These are phyloP conservation scores for Tachyglossus aculeatus DNA, from an alignment of 2,797 vertebrate species.

Conservation along the genomic window DNA sequence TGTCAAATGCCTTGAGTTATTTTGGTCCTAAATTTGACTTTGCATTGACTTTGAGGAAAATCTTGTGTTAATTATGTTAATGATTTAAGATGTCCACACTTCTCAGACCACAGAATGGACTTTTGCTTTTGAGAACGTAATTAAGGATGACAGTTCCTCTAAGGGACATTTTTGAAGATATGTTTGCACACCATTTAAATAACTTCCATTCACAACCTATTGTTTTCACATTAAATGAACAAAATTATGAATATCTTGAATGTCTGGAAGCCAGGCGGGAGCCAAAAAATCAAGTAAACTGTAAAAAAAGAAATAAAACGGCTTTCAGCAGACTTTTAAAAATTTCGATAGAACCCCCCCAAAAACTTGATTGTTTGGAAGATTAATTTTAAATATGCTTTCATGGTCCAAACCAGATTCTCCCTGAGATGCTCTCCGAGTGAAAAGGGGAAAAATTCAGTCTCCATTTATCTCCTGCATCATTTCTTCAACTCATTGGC, in stretches of 20 bases:
- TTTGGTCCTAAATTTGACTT: slow-evolving; percentile 28
- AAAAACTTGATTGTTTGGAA: too few species aligned
- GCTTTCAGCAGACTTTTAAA: too few species aligned
- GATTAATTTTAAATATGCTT: too few species aligned
- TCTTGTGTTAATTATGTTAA: slow-evolving; percentile 36
- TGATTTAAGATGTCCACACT: slow-evolving; percentile 16
- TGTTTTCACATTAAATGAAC: background rate
- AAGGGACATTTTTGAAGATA: slow-evolving; percentile 25
- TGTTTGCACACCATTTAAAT: slow-evolving; percentile 9
- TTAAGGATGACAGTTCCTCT: slow-evolving; percentile 12
- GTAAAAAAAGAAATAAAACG: too few species aligned
- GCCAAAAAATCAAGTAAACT: too few species aligned
- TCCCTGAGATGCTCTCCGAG: too few species aligned
- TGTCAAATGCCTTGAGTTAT: slow-evolving; percentile 7
- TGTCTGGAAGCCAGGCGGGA: too few species aligned
- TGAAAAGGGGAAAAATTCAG: too few species aligned
- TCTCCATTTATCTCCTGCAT: too few species aligned
- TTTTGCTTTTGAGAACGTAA: slow-evolving; percentile 39
- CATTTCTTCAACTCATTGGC: too few species aligned
- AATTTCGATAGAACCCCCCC: too few species aligned
- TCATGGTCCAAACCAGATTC: too few species aligned
- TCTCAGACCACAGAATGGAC: slow-evolving; percentile 24
- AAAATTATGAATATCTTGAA: background rate
- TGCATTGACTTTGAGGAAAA: slow-evolving; percentile 31
- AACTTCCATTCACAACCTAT: background rate